Conservation (phyloP, 92 coral and sea anemone species). For the Epizoanthus scotinus region DNA sequence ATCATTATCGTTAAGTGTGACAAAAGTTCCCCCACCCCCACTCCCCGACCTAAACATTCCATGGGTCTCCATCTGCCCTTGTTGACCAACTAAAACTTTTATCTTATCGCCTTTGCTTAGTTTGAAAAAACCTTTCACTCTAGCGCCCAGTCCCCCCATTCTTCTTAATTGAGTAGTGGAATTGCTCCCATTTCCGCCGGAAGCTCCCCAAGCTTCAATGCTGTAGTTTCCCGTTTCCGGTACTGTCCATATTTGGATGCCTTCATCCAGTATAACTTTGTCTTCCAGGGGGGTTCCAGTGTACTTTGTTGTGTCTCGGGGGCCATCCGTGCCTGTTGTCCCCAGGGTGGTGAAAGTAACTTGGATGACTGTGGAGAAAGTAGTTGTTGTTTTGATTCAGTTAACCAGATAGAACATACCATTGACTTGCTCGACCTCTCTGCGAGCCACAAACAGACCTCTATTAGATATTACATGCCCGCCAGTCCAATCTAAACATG, state of each 20-base stretch:
- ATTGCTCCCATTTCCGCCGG: constrained; percentile 82
- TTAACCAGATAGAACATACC: too few species aligned
- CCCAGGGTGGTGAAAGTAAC: constrained; percentile 76
- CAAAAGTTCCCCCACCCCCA: constrained; percentile 88
- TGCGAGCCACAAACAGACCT: too few species aligned
- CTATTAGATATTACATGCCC: too few species aligned
- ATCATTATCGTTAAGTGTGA: constrained; percentile 25
- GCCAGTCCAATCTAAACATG: too few species aligned
- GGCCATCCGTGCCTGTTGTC: constrained; percentile 65
- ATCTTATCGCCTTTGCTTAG: constrained; percentile 51
- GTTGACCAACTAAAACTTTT: constrained; percentile 86
- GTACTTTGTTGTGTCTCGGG: constrained; percentile 58
- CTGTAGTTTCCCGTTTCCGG: constrained; percentile 78
- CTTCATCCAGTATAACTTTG: constrained; percentile 60
- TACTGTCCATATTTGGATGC: constrained; percentile 90
- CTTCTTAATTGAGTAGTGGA: constrained; percentile 23
- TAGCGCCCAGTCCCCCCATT: constrained; percentile 88
- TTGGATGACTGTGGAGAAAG: constrained; percentile 34
- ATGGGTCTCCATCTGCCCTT: constrained; percentile 12
- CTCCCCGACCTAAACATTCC: constrained; percentile 53
- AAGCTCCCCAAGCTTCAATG: constrained; percentile 87
- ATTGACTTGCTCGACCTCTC: too few species aligned
- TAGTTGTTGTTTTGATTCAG: too few species aligned
- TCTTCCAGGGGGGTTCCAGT: constrained; percentile 77
- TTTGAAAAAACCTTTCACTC: constrained; percentile 59